Base-by-base conservation (phyloP, 2,888 invertebrate species). In the Epistrophella euchroma region DNA sequence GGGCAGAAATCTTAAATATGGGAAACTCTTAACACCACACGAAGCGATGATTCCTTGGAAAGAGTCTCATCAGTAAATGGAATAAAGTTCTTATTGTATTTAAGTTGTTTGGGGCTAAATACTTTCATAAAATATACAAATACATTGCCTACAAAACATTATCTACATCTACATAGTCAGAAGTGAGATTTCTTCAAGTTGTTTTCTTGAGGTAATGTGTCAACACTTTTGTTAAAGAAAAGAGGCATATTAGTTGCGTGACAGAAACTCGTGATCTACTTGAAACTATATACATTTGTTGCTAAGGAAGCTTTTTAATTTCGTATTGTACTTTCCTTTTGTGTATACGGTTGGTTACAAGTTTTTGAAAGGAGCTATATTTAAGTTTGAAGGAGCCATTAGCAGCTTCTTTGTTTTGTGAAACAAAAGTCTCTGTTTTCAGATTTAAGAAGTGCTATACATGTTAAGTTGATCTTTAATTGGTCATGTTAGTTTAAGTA, bases 191-290 rank as follows among this genome's bases (percentile, higher is more conserved):
- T 47, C 66, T 66, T 19, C 35, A 47, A 66, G 66, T 66, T 32
- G 66, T n/a, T 66, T 47, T 66, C 66, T 47, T 47, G 66, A 66
- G 66, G 66, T 47, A 66, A 47, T 66, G 47, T 66, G 32, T 15
- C 47, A 66, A 66, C 66, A 66, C 66, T 66, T 66, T 47, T 7
- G 45, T 13, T 64, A 66, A 32, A 45, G 47, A 66, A 66, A n/a
- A 15, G 28, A 47, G 47, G 19, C 60, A 35, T 66, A 47, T 66
- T 15, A 66, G 66, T 47, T 47, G 47, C 66, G 66, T 66, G 66
- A 66, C 66, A n/a, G 32, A 50, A 47, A 66, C 66, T 43, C 66
- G 66, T 47, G 66, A 47, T 66, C 45, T 47, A 66, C 66, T 66
- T 66, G 19, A 47, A 32, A 32, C 66, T 66, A 47, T 32, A 6